These are phyloP conservation scores for Peromyscus leucopus DNA, from an alignment of 2,113 vertebrate genomes.

Conservation along the genomic window DNA sequence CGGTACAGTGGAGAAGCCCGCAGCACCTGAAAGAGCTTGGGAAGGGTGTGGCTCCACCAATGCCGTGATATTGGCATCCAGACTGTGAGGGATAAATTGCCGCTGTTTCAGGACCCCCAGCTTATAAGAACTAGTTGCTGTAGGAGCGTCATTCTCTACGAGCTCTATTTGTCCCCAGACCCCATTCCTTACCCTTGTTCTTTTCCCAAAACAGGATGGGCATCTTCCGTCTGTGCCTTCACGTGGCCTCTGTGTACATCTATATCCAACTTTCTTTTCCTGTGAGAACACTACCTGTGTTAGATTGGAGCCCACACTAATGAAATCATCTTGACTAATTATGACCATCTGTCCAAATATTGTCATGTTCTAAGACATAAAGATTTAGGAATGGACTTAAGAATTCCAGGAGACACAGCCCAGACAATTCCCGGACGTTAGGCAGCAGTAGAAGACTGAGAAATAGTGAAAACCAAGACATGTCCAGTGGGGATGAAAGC, in stretches of 20 bases:
- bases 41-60: fast-evolving
- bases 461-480: fast-evolving
- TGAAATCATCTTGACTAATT: neutral
- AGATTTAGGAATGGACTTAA: neutral
- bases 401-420: neutral
- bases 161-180: neutral
- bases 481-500: neutral
- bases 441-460: fast-evolving
- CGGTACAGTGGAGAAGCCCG: fast-evolving
- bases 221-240: neutral
- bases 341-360: neutral
- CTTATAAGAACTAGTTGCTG: neutral
- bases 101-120: neutral
- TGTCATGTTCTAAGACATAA: neutral
- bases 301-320: neutral
- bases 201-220: neutral
- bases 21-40: neutral
- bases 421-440: neutral
- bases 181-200: neutral
- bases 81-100: neutral
- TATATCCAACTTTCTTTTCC: neutral
- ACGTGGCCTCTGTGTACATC: neutral
- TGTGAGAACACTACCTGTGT: neutral
- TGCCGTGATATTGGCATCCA: neutral
- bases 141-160: fast-evolving